Conservation (phyloP, 2,888 invertebrate species). For the Busseola fusca region DNA sequence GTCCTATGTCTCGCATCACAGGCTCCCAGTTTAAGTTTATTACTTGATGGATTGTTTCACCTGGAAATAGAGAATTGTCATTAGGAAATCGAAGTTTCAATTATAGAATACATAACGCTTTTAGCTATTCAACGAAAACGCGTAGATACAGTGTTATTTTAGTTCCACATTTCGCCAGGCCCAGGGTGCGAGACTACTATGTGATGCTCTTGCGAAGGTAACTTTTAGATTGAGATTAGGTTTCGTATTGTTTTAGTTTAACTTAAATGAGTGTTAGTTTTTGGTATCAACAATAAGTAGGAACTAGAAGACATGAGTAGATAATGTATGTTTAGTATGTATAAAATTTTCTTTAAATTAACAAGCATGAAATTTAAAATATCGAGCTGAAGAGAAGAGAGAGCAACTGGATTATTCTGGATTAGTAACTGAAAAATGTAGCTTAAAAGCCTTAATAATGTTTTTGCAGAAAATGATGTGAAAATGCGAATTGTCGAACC, state of each 20-base stretch:
- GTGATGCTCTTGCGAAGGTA: background rate
- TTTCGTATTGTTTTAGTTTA: background rate
- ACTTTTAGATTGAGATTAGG: background rate
- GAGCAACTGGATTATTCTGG: background rate
- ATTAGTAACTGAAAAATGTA: background rate
- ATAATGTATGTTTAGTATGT: background rate
- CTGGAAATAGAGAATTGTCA: conserved; percentile 65
- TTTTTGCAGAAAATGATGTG: conserved; percentile 16
- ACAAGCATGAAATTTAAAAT: background rate
- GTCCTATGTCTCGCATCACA: conserved; percentile 85
- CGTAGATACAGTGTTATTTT: background rate
- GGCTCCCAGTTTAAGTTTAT: conserved; percentile 86
- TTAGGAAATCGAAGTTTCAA: background rate
- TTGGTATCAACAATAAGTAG: background rate
- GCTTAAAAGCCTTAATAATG: conserved; percentile 9
- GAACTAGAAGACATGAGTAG: background rate
- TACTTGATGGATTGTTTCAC: conserved; percentile 78
- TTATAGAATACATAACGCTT: background rate
- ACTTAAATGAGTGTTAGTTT: conserved; percentile 11
- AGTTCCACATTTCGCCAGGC: background rate
- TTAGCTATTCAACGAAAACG: background rate
- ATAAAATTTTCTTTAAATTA: background rate
- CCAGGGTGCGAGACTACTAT: no score
- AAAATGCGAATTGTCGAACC: conserved; percentile 67
- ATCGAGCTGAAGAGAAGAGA: background rate